Percentiles rank a stretch among this genome's conserved stretches.
Conservation (phyloP, 1,140 invertebrate genomes). For the Drosophila melanogaster region DNA sequence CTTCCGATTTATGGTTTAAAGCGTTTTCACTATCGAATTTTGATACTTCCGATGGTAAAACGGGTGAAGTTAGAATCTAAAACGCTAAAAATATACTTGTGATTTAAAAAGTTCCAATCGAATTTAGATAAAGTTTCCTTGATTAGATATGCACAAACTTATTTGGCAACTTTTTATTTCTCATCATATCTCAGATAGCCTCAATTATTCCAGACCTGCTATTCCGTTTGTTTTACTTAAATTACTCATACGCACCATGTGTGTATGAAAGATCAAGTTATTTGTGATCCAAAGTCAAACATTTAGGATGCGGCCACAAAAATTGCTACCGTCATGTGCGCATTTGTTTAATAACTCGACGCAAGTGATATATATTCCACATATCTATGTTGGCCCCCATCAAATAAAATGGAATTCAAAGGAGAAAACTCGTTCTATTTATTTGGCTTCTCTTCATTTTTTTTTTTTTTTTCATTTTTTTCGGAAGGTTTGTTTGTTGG, state of each 20-base stretch:
- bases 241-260: slow-evolving; percentile 2
- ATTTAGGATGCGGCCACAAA: slow-evolving; percentile 32
- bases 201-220: slow-evolving; percentile 7
- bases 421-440: slow-evolving; percentile 36
- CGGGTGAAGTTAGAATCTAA: too few species aligned
- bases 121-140: too few species aligned
- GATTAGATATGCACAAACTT: too few species aligned
- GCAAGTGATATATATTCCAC: slow-evolving; percentile 62
- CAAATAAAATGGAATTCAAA: slow-evolving; percentile 46
- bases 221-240: slow-evolving; percentile 10
- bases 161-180: too few species aligned
- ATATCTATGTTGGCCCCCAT: slow-evolving; percentile 41
- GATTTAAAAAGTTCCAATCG: too few species aligned
- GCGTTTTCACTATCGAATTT: background rate
- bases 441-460: slow-evolving; percentile 6
- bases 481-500: slow-evolving; percentile 28
- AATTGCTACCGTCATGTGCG: slow-evolving; percentile 50
- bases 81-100: too few species aligned
- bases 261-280: slow-evolving; percentile 5
- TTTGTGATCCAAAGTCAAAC: slow-evolving; percentile 19
- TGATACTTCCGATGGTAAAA: slow-evolving; percentile 2
- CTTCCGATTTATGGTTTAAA: slow-evolving; percentile 24
- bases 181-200: background rate
- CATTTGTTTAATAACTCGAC: slow-evolving; percentile 54
- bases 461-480: slow-evolving; percentile 5